phyloP scores from a whole-genome alignment of 2,888 invertebrate genomes.

The Philereme vetulata region DNA sequence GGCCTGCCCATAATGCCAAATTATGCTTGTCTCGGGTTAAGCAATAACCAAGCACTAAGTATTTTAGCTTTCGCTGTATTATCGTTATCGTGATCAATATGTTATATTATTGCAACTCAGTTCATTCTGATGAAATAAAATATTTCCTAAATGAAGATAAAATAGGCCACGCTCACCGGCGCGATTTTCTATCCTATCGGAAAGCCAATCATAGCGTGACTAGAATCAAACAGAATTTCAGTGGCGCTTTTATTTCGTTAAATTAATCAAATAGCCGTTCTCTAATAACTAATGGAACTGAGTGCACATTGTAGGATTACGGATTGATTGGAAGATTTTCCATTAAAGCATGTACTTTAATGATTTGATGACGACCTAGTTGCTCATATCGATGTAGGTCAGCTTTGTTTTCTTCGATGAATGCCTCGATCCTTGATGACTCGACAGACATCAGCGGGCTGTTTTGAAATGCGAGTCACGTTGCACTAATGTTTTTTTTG shows the following conservation, averaged over 20 bases:
- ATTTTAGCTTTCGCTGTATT: no score
- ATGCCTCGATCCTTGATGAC: constrained; percentile 12
- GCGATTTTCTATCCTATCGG: constrained; percentile 37
- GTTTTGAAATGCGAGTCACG: constrained; percentile 13
- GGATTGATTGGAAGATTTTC: constrained; percentile 21
- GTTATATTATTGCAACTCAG: constrained; percentile 15
- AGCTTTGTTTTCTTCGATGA: constrained; percentile 18
- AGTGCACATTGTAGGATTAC: constrained; percentile 23
- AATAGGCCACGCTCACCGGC: constrained; percentile 34
- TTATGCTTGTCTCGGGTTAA: no score
- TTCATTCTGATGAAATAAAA: constrained; percentile 23
- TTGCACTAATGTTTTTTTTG: constrained; percentile 16
- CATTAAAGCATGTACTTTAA: constrained; percentile 28
- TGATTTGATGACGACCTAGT: constrained; percentile 24
- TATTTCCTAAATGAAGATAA: constrained; percentile 39
- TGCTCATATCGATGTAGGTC: constrained; percentile 27
- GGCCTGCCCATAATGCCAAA: no score
- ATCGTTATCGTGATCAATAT: no score
- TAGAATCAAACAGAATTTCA: constrained; percentile 35
- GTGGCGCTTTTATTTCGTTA: constrained; percentile 22
- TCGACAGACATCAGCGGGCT: constrained; percentile 7
- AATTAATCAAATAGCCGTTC: constrained; percentile 23
- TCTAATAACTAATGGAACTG: constrained; percentile 30
- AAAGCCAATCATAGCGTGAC: constrained; percentile 39
- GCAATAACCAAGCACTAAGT: no score